Percentiles rank a stretch among this genome's conserved stretches.
These are phyloP conservation scores for Dicrostonyx torquatus DNA, from an alignment of 2,797 vertebrate species.

Conservation along the genomic window DNA sequence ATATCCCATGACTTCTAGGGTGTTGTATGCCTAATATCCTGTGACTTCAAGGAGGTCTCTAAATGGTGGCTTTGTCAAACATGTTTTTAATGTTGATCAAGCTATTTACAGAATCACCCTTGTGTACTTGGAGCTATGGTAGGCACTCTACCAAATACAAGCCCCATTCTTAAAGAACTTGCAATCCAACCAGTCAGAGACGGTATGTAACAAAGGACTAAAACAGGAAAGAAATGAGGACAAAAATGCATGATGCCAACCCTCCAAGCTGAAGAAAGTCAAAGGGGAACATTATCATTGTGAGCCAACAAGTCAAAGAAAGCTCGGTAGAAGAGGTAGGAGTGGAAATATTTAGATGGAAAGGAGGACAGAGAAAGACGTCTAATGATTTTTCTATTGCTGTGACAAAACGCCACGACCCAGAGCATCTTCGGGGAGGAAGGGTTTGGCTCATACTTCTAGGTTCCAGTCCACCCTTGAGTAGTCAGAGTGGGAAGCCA, in stretches of 20 bases:
- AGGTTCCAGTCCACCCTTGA: too few relatives aligned
- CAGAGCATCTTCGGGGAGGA: neutral
- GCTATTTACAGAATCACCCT: neutral
- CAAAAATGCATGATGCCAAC: neutral
- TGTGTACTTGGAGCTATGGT: neutral
- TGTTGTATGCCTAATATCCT: neutral
- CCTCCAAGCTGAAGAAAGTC: neutral
- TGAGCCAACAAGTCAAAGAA: neutral
- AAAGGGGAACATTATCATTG: neutral
- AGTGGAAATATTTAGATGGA: neutral
- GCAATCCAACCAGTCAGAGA: neutral
- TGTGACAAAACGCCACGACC: neutral
- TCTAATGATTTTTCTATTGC: neutral
- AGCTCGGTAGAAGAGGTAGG: neutral
- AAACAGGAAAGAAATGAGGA: neutral
- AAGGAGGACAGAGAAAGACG: neutral
- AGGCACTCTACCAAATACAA: neutral
- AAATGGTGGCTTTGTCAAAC: neutral
- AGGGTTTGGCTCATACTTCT: neutral
- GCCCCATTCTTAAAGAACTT: neutral
- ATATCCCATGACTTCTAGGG: neutral
- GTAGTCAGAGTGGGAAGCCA: too few relatives aligned
- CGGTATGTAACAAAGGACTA: neutral
- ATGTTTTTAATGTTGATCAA: constrained; percentile 15
- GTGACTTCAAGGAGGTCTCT: neutral